Percentiles rank a stretch among this genome's conserved stretches.
Conservation (phyloP, 2,113 vertebrate species). For the Phyllopteryx taeniolatus region DNA sequence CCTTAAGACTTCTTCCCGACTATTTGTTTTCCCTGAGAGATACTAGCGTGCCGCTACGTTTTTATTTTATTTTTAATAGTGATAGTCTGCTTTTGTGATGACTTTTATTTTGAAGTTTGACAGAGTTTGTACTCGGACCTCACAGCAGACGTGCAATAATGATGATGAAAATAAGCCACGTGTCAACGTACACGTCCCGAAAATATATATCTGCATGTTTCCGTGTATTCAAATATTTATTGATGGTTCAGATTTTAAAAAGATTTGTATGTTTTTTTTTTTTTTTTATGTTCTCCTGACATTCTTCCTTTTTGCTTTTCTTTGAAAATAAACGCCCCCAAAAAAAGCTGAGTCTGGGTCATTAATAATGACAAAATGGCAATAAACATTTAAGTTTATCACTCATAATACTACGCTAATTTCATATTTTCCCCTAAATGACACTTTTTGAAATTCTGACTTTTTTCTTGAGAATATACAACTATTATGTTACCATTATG, state of each 20-base stretch:
- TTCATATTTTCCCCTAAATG: no score
- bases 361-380: no score
- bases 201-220: slow-evolving; percentile 76
- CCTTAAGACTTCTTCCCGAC: not conserved
- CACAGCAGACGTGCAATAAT: slow-evolving; percentile 11
- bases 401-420: no score
- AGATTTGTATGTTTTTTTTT: not conserved
- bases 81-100: not conserved
- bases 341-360: not conserved
- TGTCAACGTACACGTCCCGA: not conserved
- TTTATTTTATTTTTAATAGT: not conserved
- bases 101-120: slow-evolving; percentile 1
- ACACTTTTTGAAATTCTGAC: no score
- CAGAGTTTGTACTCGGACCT: slow-evolving; percentile 1
- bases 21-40: not conserved
- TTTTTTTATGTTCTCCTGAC: not conserved
- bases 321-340: slow-evolving; percentile 73
- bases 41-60: not conserved
- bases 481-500: no score
- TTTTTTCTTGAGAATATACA: no score
- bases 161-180: not conserved
- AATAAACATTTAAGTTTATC: no score
- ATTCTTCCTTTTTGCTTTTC: slow-evolving; percentile 72
- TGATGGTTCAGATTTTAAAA: slow-evolving; percentile 76
- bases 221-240: slow-evolving; percentile 87